Evolutionary conservation across 2,113 vertebrate genomes (phyloP).

Genomic region (Saccopteryx leptura): DNA sequence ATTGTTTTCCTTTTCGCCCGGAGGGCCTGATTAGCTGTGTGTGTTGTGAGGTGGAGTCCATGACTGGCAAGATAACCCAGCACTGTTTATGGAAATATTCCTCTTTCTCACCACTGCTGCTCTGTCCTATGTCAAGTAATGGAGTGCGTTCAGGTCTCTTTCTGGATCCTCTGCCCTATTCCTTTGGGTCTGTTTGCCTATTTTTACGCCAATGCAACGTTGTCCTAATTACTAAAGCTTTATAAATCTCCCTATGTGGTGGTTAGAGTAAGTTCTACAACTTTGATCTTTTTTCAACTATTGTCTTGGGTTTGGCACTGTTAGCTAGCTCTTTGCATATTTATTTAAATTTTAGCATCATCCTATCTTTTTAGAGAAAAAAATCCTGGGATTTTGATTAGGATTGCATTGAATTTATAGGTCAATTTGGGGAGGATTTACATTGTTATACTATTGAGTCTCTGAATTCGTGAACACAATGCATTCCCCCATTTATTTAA

Average conservation of each 20-base stretch:
- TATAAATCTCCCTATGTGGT: background rate
- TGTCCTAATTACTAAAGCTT: background rate
- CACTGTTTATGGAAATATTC: background rate
- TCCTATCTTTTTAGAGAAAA: background rate
- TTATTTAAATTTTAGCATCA: slow-evolving; percentile 6
- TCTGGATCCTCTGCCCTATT: background rate
- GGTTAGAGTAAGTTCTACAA: background rate
- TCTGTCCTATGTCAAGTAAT: background rate
- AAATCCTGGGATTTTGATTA: background rate
- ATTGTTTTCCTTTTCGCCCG: background rate
- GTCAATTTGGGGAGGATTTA: too few species aligned
- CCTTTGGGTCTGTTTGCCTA: background rate
- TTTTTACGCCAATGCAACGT: background rate
- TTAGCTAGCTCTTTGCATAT: background rate
- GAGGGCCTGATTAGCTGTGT: background rate
- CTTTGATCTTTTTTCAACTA: background rate
- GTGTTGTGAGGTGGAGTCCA: background rate
- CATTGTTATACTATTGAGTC: too few species aligned
- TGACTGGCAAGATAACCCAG: background rate
- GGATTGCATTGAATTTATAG: too few species aligned
- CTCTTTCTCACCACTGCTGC: background rate
- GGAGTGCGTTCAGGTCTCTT: background rate
- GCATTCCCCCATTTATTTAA: too few species aligned
- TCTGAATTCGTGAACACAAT: too few species aligned
- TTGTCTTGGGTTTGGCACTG: background rate